Conservation (phyloP, 1,140 invertebrate genomes). For the Tribolium madens region DNA sequence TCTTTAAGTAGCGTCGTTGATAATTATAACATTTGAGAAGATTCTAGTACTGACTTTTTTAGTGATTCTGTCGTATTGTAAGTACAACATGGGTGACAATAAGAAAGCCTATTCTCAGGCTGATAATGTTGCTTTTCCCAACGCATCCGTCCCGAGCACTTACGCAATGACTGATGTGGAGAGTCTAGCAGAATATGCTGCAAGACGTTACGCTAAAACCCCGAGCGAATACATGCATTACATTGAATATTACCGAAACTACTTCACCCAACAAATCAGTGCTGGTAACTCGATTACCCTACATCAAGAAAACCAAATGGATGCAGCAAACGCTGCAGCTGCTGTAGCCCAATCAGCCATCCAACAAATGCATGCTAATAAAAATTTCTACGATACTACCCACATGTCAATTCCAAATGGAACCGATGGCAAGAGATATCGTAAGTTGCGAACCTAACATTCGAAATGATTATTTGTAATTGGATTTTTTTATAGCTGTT, state of each 20-base stretch:
- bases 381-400: constrained; percentile 62
- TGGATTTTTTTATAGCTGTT: constrained; percentile 70
- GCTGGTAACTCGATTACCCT: constrained; percentile 71
- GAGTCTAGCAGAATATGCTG: constrained; percentile 82
- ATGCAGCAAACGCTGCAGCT: constrained; percentile 85
- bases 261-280: constrained; percentile 81
- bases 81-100: constrained; percentile 68
- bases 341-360: constrained; percentile 92
- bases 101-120: constrained; percentile 64
- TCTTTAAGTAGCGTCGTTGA: too few species aligned
- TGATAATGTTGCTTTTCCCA: constrained; percentile 61
- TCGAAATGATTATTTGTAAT: not conserved
- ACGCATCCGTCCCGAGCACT: constrained; percentile 59
- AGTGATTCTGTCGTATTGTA: constrained; percentile 73
- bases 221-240: constrained; percentile 80
- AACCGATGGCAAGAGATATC: constrained; percentile 76
- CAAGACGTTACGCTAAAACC: constrained; percentile 81
- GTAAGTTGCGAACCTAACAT: constrained; percentile 67
- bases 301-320: constrained; percentile 72
- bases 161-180: constrained; percentile 80
- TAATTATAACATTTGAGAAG: not conserved
- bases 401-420: constrained; percentile 67
- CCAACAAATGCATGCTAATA: constrained; percentile 76
- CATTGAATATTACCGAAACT: constrained; percentile 83
- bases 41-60: constrained; percentile 46